Evolutionary conservation across 1,140 invertebrate species (phyloP).

Genomic region (Amphibalanus amphitrite): DNA sequence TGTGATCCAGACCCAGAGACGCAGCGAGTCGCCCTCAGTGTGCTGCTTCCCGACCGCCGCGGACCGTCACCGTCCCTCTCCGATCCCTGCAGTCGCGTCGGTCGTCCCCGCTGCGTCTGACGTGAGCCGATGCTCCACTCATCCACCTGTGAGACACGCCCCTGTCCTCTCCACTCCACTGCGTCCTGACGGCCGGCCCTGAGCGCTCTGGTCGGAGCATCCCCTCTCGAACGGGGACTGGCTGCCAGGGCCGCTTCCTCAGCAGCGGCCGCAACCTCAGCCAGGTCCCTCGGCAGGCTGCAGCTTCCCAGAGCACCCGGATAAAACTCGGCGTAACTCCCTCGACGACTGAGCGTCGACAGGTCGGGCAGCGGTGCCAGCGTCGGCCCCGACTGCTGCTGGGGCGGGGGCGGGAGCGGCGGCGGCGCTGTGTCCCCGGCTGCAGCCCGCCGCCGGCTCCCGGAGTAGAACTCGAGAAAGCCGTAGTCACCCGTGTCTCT

Average conservation of each 20-base stretch:
- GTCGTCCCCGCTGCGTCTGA: not conserved
- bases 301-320: not conserved
- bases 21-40: too few species aligned
- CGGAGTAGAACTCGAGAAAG: slow-evolving; percentile 14
- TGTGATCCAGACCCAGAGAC: too few species aligned
- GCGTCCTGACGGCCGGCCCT: not conserved
- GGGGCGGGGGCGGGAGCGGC: too few species aligned
- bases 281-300: not conserved
- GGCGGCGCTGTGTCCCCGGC: too few species aligned
- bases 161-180: too few species aligned
- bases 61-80: too few species aligned
- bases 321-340: not conserved
- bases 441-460: too few species aligned
- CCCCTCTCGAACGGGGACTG: not conserved
- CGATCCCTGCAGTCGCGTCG: too few species aligned
- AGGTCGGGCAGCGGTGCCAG: not conserved
- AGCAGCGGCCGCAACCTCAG: not conserved
- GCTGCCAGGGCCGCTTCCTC: not conserved
- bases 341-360: not conserved
- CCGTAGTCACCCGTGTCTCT: slow-evolving; percentile 14
- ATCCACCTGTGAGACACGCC: too few species aligned
- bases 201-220: not conserved
- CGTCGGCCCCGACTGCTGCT: too few species aligned
- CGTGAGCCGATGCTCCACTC: not conserved
- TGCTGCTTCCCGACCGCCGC: too few species aligned